These are phyloP conservation scores for Toxotes jaculatrix DNA, from an alignment of 2,113 vertebrate species.

Conservation along the genomic window DNA sequence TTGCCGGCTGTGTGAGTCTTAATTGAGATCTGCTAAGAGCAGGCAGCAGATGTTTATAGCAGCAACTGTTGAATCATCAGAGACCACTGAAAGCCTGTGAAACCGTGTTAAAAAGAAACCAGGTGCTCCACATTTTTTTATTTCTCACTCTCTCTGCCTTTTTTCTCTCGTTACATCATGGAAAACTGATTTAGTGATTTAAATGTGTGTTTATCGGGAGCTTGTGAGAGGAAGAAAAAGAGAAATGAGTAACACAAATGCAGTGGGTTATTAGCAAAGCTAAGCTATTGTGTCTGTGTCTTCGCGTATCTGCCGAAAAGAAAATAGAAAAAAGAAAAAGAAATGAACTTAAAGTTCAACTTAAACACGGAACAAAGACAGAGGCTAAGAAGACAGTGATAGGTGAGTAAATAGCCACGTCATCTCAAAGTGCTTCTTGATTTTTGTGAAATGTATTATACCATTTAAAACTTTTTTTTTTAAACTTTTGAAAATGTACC, in stretches of 20 bases:
- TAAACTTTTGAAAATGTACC: too few species aligned
- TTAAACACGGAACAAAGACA: not conserved
- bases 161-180: conserved; percentile 50
- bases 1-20: conserved; percentile 75
- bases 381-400: too few species aligned
- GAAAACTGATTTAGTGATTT: conserved; percentile 40
- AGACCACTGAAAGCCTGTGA: conserved; percentile 79
- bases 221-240: not conserved
- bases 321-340: conserved; percentile 14
- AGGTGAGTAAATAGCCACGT: too few species aligned
- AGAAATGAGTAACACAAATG: conserved; percentile 21
- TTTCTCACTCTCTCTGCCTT: conserved; percentile 32
- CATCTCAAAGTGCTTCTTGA: too few species aligned
- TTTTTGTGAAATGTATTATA: too few species aligned
- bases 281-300: conserved; percentile 31
- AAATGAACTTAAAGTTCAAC: not conserved
- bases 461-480: too few species aligned
- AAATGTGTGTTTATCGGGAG: conserved; percentile 17
- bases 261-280: conserved; percentile 43
- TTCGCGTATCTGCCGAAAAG: not conserved
- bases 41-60: conserved; percentile 85
- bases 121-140: conserved; percentile 79
- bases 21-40: conserved; percentile 87
- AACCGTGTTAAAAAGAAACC: conserved; percentile 78
- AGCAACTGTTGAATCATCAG: conserved; percentile 86